Conservation (phyloP, 2,888 invertebrate genomes). For the Mellilla xanthometata region DNA sequence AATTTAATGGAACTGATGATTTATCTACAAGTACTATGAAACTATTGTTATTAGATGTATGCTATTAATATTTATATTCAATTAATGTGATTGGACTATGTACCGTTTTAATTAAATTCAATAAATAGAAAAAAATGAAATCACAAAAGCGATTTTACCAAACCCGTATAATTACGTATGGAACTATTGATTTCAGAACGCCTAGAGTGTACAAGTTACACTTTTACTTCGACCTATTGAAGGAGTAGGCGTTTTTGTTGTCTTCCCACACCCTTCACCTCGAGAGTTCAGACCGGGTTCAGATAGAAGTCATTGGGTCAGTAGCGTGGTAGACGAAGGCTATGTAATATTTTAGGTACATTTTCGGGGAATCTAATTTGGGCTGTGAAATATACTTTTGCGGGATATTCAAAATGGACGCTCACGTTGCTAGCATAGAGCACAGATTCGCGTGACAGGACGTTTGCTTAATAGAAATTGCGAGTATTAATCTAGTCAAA, state of each 20-base stretch:
- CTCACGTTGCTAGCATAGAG: no score
- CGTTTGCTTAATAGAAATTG: no score
- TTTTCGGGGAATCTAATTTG: conserved; percentile 11
- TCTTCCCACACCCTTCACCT: conserved; percentile 46
- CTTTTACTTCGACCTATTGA: conserved; percentile 34
- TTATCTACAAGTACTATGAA: background rate
- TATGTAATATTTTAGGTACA: conserved; percentile 15
- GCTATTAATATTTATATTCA: no score
- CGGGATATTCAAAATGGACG: background rate
- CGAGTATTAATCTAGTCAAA: no score
- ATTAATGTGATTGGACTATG: no score
- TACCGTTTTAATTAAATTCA: no score
- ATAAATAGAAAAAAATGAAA: no score
- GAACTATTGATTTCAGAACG: conserved; percentile 40
- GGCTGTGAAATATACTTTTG: background rate
- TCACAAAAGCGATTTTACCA: no score
- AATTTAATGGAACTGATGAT: background rate
- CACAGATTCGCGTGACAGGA: no score
- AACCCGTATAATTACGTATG: conserved; percentile 5
- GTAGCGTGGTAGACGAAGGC: conserved; percentile 33
- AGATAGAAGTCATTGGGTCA: conserved; percentile 50
- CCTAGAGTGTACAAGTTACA: conserved; percentile 18
- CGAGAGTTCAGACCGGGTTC: conserved; percentile 45
- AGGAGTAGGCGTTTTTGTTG: conserved; percentile 40
- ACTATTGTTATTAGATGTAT: no score